Evolutionary conservation across 2,888 invertebrate genomes (phyloP).

Genomic region (Perizoma flavofasciatum): DNA sequence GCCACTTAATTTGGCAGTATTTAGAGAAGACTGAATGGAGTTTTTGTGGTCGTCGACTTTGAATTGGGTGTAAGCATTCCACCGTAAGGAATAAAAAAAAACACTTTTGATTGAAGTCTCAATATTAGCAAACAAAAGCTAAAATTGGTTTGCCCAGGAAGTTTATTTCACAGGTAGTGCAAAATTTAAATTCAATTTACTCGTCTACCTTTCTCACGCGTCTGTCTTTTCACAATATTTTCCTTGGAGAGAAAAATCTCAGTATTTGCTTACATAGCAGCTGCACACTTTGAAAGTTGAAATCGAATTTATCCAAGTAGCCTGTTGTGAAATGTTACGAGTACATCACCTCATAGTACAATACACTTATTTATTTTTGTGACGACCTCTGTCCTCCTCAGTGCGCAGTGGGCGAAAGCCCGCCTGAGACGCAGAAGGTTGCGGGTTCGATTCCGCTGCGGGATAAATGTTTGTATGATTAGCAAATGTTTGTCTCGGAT

Average conservation of each 20-base stretch:
- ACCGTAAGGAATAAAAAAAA: too few relatives aligned
- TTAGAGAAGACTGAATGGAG: constrained; percentile 30
- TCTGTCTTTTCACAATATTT: constrained; percentile 37
- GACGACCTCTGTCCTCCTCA: too few relatives aligned
- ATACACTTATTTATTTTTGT: too few relatives aligned
- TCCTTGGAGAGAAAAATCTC: constrained; percentile 29
- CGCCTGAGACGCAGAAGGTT: too few relatives aligned
- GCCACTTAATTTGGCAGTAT: constrained; percentile 41
- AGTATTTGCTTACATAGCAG: constrained; percentile 24
- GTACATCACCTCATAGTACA: constrained; percentile 14
- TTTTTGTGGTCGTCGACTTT: constrained; percentile 21
- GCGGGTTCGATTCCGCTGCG: too few relatives aligned
- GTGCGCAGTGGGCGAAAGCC: too few relatives aligned
- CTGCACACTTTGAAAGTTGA: constrained; percentile 22
- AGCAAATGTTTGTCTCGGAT: too few relatives aligned
- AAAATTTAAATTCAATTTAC: constrained; percentile 36
- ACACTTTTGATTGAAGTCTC: not conserved
- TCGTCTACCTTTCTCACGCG: constrained; percentile 30
- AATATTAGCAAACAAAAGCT: constrained; percentile 15
- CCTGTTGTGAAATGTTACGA: constrained; percentile 16
- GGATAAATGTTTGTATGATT: too few relatives aligned
- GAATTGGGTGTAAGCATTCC: constrained; percentile 1
- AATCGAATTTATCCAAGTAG: constrained; percentile 35
- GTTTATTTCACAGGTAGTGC: constrained; percentile 26
- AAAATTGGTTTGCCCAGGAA: constrained; percentile 23